Conservation (phyloP, 2,888 invertebrate species). For the Ophioninae sp. region DNA sequence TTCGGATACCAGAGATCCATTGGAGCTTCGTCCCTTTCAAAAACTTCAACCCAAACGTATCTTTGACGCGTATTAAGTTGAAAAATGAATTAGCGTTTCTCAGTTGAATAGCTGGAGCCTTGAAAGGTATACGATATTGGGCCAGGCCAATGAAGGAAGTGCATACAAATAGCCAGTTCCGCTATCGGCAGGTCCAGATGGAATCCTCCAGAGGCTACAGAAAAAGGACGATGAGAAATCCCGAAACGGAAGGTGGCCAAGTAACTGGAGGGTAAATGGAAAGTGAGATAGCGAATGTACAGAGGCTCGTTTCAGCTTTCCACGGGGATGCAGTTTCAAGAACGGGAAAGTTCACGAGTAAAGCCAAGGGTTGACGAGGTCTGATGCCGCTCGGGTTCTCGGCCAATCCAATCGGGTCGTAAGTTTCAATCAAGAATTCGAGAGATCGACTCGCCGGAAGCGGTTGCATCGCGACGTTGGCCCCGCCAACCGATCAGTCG, state of each 20-base stretch:
- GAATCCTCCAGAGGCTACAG: slow-evolving; percentile 44
- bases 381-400: slow-evolving; percentile 8
- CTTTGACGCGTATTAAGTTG: slow-evolving; percentile 53
- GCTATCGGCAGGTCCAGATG: slow-evolving; percentile 44
- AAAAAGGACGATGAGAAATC: slow-evolving; percentile 26
- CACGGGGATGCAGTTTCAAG: slow-evolving; percentile 61
- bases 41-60: slow-evolving; percentile 24
- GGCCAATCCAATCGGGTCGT: slow-evolving; percentile 72
- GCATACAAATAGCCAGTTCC: slow-evolving; percentile 62
- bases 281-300: slow-evolving; percentile 56
- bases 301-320: slow-evolving; percentile 73
- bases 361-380: slow-evolving; percentile 27
- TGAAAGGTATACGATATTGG: slow-evolving; percentile 51
- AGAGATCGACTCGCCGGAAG: slow-evolving; percentile 78
- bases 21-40: too few relatives aligned
- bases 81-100: slow-evolving; percentile 54
- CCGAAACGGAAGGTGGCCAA: slow-evolving; percentile 6
- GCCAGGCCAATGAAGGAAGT: slow-evolving; percentile 34
- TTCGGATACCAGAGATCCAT: too few relatives aligned
- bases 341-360: slow-evolving; percentile 40
- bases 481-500: slow-evolving; percentile 65
- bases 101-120: slow-evolving; percentile 30
- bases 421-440: slow-evolving; percentile 79
- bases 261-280: slow-evolving; percentile 45
- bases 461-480: slow-evolving; percentile 64